These are phyloP conservation scores for Bradypodion ventrale DNA, from an alignment of 2,797 vertebrate genomes.

Conservation along the genomic window DNA sequence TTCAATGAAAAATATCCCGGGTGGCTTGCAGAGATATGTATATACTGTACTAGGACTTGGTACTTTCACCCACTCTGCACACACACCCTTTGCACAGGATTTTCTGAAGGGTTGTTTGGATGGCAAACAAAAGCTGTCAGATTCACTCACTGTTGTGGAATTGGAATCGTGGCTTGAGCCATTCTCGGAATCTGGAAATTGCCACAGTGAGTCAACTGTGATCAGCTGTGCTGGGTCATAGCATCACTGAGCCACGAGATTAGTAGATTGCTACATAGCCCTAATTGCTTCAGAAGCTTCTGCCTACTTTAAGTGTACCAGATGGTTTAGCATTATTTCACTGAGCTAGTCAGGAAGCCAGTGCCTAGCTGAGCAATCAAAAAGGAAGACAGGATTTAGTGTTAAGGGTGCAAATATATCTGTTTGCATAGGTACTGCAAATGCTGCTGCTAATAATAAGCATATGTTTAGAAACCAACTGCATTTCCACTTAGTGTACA, in stretches of 20 bases:
- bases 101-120: too few relatives aligned
- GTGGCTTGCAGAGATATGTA: not conserved
- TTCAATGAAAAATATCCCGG: not conserved
- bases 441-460: slow-evolving; percentile 13
- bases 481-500: not conserved
- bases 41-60: too few relatives aligned
- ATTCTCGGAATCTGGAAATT: slow-evolving; percentile 51
- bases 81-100: too few relatives aligned
- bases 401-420: slow-evolving; percentile 10
- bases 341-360: slow-evolving; percentile 29
- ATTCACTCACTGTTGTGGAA: slow-evolving; percentile 26
- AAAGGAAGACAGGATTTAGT: slow-evolving; percentile 27
- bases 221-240: slow-evolving; percentile 59
- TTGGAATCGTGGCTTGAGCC: slow-evolving; percentile 21
- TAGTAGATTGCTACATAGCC: slow-evolving; percentile 59
- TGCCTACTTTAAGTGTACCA: slow-evolving; percentile 57
- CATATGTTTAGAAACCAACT: slow-evolving; percentile 27
- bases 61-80: too few relatives aligned
- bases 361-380: slow-evolving; percentile 49
- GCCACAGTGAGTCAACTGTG: slow-evolving; percentile 44
- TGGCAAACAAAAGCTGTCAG: not conserved
- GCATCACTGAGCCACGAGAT: slow-evolving; percentile 58
- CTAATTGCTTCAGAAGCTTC: slow-evolving; percentile 61
- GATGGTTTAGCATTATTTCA: slow-evolving; percentile 49
- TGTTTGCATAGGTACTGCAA: slow-evolving; percentile 38